Evolutionary conservation across 37 sponge, comb jelly and placozoan species (phyloP), one percentile per base, ranked within the genome.

Genomic region (Lycopodina hypogea): DNA sequence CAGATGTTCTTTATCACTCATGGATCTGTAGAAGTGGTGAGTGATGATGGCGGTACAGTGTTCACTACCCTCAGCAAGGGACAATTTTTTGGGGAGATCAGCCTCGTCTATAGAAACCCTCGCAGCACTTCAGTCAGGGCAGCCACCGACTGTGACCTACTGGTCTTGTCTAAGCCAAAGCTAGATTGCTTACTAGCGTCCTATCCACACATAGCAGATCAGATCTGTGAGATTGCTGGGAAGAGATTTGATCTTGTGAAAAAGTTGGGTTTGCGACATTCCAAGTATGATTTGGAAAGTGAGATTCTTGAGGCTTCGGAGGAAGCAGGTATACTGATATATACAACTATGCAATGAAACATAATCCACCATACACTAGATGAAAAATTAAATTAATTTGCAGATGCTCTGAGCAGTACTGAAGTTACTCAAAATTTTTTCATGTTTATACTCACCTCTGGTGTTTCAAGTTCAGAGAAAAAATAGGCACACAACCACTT

Each of bases 81-180:
- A 58, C 70, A 92, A 64, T 92, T 92, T 75, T 92, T 92, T 81
- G 92, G 92, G 1, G 92, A 92, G 37, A 92, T 87, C 74, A 84
- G 88, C 48, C 72, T 87, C 19, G 56, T 92, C 36, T 87, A 71
- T 59, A 67, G 73, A 58, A 72, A 76, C 35, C 85, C 88, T 24
- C 77, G 85, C 38, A 87, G 85, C 19, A 82, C 88, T 26, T 92
- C 92, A 40, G 77, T 30, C 75, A 89, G 92, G 51, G 92, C 92
- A 57, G 73, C 62, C 28, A 92, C 88, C 24, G 87, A 92, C 69
- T 87, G 88, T 87, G 88, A 87, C 33, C 51, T 92, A 51, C 85
- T 88, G 81, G 80, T 88, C 26, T 67, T 93, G 63, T 82, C 79
- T n/a, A 93, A 88, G 72, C 56, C 73, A 50, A 84, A 93, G 42